Conservation (phyloP, 1,140 invertebrate species). For the Arctopsyche grandis region DNA sequence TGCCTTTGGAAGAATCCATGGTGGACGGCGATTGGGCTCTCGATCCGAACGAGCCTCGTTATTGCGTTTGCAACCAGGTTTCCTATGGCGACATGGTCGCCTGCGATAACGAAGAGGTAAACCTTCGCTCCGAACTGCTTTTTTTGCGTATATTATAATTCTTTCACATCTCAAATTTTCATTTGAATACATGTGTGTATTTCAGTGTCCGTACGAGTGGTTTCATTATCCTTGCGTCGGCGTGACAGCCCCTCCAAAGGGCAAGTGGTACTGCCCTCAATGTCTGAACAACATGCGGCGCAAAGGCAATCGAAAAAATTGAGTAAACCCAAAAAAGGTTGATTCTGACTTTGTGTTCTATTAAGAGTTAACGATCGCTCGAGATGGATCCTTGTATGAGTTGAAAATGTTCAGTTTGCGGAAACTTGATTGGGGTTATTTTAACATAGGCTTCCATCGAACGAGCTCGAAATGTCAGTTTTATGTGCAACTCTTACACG, state of each 20-base stretch:
- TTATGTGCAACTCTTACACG: background rate
- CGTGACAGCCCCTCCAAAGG: constrained; percentile 94
- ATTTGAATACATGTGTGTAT: constrained; percentile 55
- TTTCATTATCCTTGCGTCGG: constrained; percentile 98
- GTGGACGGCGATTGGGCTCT: constrained; percentile 81
- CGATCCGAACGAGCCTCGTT: constrained; percentile 93
- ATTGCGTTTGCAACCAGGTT: constrained; percentile 98
- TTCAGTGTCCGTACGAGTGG: constrained; percentile 96
- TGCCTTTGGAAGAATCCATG: constrained; percentile 65
- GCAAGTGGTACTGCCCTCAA: constrained; percentile 98
- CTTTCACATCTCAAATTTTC: background rate
- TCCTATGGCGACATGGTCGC: constrained; percentile 99
- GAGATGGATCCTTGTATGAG: background rate
- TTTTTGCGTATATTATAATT: background rate
- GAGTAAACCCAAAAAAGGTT: constrained; percentile 55
- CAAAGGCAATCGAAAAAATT: constrained; percentile 79
- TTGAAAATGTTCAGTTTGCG: background rate
- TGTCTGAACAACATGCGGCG: constrained; percentile 92
- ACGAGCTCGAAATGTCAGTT: background rate
- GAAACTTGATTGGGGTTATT: background rate
- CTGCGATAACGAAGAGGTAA: constrained; percentile 96
- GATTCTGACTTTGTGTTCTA: constrained; percentile 33
- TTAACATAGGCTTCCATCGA: background rate
- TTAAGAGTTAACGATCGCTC: constrained; percentile 6
- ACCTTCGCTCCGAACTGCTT: too few relatives aligned